Percentiles rank a stretch among this genome's conserved stretches.
Conservation (phyloP, 2,113 vertebrate species). For the Hypanus sabinus region DNA sequence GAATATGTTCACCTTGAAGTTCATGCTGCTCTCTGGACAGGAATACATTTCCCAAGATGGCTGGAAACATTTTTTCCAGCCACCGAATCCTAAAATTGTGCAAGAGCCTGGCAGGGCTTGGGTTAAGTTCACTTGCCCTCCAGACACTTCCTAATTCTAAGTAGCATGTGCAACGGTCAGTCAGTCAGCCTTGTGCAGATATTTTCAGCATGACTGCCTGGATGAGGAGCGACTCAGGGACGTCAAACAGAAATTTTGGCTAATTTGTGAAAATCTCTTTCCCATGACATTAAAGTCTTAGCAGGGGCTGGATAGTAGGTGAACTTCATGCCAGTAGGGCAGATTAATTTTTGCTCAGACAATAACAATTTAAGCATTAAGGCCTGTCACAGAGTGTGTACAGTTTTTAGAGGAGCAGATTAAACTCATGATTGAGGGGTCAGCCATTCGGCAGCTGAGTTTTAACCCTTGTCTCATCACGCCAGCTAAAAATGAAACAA, state of each 20-base stretch:
- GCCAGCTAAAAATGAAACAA: not conserved
- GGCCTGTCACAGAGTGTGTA: slow-evolving; percentile 27
- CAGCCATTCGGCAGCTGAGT: slow-evolving; percentile 1
- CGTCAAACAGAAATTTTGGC: slow-evolving; percentile 37
- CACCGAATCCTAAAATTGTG: not conserved
- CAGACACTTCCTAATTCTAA: slow-evolving; percentile 32
- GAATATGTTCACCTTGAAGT: not conserved
- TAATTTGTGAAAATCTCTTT: slow-evolving; percentile 47
- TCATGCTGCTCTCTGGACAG: not conserved
- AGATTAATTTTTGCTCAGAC: slow-evolving; percentile 34
- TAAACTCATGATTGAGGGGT: slow-evolving; percentile 26
- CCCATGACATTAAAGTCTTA: slow-evolving; percentile 57
- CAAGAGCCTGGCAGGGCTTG: slow-evolving; percentile 10
- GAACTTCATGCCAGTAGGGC: slow-evolving; percentile 31
- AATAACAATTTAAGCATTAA: slow-evolving; percentile 36
- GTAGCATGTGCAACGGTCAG: slow-evolving; percentile 23
- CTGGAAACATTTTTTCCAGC: not conserved
- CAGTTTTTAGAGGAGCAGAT: slow-evolving; percentile 31
- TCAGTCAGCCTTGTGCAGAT: slow-evolving; percentile 36
- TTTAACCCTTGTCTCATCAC: slow-evolving; percentile 7
- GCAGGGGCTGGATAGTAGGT: slow-evolving; percentile 35
- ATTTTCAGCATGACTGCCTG: slow-evolving; percentile 50
- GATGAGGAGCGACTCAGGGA: slow-evolving; percentile 39
- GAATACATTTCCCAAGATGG: not conserved
- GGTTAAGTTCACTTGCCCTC: slow-evolving; percentile 15